Evolutionary conservation across 2,797 vertebrate species (phyloP).

Genomic region (Pipistrellus pipistrellus): DNA sequence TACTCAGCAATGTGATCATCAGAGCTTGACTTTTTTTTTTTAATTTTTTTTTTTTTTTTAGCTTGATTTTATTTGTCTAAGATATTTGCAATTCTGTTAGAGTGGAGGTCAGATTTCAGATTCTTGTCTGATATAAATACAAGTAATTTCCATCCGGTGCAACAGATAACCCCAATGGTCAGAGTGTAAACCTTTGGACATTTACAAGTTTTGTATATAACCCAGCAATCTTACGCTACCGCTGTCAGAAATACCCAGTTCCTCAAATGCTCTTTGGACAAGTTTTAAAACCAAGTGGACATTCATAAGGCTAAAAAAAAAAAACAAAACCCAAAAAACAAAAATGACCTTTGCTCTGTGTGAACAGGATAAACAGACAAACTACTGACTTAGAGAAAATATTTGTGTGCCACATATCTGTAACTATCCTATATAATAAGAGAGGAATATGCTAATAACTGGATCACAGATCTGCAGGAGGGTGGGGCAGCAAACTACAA

Average conservation of each 20-base stretch:
- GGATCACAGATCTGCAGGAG: too few relatives aligned
- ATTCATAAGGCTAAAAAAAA: background rate
- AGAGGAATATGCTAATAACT: too few relatives aligned
- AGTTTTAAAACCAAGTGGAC: background rate
- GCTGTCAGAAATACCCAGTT: background rate
- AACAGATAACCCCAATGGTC: background rate
- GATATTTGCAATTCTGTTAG: background rate
- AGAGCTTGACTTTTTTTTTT: too few relatives aligned
- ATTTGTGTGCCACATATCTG: constrained; percentile 7
- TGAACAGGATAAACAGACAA: background rate
- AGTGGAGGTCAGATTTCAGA: background rate
- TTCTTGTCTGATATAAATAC: constrained; percentile 21
- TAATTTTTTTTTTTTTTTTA: background rate
- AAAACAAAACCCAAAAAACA: background rate
- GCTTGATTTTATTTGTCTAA: constrained; percentile 18
- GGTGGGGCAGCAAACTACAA: too few relatives aligned
- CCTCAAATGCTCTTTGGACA: constrained; percentile 33
- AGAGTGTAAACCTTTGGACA: background rate
- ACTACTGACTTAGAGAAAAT: background rate
- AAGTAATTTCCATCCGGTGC: background rate
- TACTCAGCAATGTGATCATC: background rate
- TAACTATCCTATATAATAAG: background rate
- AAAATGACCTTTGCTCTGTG: background rate
- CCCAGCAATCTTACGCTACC: constrained; percentile 6
- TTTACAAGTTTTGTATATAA: constrained; percentile 20